A percentile compares a stretch with the other conserved stretches of the same genome.
Conservation (phyloP, 2,113 vertebrate species). For the Rhabdomys dilectus region DNA sequence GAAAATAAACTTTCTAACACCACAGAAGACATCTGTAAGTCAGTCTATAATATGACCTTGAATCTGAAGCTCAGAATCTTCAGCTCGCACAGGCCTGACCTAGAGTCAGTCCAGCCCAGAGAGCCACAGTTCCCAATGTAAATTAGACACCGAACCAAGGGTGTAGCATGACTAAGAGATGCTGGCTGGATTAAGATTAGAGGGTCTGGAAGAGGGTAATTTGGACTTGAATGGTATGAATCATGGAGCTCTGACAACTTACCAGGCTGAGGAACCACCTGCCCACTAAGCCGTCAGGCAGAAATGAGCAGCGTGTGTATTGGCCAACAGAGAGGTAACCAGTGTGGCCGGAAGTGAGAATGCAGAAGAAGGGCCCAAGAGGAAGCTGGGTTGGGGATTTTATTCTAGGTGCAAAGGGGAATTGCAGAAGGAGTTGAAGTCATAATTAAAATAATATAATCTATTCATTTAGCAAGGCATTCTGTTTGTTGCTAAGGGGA, state of each 20-base stretch:
- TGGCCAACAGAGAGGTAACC: background rate
- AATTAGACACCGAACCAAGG: background rate
- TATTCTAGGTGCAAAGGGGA: background rate
- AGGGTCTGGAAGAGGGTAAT: background rate
- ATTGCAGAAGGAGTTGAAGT: conserved; percentile 4
- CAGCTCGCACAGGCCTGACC: background rate
- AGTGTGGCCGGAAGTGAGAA: conserved; percentile 27
- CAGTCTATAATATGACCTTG: background rate
- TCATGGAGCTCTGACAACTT: background rate
- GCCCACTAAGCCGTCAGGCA: background rate
- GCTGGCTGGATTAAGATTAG: background rate
- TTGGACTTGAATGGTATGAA: background rate
- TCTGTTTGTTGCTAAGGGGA: background rate
- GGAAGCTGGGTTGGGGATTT: conserved; percentile 24
- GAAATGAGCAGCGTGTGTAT: background rate
- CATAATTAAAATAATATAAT: background rate
- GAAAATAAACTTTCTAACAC: background rate
- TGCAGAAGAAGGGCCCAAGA: background rate
- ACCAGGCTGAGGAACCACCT: background rate
- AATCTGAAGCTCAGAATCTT: background rate
- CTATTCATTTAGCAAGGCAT: background rate
- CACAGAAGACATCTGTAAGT: background rate
- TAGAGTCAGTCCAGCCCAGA: background rate
- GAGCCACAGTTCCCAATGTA: background rate
- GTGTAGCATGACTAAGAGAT: background rate